A percentile compares a stretch with the other conserved stretches of the same genome.
Conservation (phyloP, 2,113 vertebrate genomes). For the Oreotrochilus melanogaster region DNA sequence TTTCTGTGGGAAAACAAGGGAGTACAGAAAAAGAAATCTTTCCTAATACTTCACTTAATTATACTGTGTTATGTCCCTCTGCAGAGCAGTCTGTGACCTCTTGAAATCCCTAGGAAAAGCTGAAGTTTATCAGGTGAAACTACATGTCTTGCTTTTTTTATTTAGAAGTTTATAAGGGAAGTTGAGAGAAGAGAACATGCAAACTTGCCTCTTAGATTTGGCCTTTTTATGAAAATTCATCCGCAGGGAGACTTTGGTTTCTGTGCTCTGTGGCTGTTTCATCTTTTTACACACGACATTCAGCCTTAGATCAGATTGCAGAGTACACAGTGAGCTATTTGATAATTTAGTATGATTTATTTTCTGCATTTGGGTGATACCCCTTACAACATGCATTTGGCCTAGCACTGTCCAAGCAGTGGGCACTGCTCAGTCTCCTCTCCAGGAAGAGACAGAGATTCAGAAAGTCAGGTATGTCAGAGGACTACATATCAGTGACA, state of each 20-base stretch:
- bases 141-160: background rate
- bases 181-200: background rate
- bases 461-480: background rate
- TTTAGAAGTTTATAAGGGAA: background rate
- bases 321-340: background rate
- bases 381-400: background rate
- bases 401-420: background rate
- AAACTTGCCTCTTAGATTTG: background rate
- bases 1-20: background rate
- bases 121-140: background rate
- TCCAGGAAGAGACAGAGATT: background rate
- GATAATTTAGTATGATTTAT: background rate
- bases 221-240: background rate
- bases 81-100: background rate
- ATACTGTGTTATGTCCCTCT: background rate
- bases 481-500: too few species aligned
- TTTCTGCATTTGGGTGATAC: background rate
- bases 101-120: background rate
- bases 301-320: background rate
- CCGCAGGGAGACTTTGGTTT: background rate
- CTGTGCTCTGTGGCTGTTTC: background rate
- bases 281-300: background rate
- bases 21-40: background rate
- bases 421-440: rapidly evolving
- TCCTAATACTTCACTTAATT: background rate